phyloP scores from a whole-genome alignment of 2,113 vertebrate species.

The Panthera tigris region DNA sequence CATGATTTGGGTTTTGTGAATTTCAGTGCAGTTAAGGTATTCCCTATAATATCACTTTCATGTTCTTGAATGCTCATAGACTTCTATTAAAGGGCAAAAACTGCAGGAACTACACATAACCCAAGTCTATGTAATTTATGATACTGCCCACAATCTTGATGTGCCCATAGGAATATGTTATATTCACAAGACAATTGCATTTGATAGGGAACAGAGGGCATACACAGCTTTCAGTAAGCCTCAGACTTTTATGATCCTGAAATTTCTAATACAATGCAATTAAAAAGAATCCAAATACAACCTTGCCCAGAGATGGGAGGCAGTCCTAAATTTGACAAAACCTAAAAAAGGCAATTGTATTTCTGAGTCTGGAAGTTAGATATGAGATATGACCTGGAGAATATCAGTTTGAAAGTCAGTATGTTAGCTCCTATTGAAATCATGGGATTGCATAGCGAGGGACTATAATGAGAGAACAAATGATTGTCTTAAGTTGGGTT shows the following conservation, averaged over 20 bases:
- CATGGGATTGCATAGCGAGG: neutral
- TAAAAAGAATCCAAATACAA: constrained; percentile 26
- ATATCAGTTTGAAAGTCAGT: neutral
- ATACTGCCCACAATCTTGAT: neutral
- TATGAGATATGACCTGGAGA: neutral
- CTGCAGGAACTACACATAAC: neutral
- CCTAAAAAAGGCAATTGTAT: neutral
- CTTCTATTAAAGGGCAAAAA: neutral
- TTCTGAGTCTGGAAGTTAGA: constrained; percentile 19
- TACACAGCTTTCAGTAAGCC: neutral
- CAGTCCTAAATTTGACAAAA: constrained; percentile 1
- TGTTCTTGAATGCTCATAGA: neutral
- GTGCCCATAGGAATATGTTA: neutral
- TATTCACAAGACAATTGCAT: neutral
- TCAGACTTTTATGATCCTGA: neutral
- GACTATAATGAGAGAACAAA: neutral
- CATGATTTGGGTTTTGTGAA: neutral
- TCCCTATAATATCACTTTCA: neutral
- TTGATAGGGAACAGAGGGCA: neutral
- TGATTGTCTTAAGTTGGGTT: neutral
- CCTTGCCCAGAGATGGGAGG: neutral
- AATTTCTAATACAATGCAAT: constrained; percentile 36
- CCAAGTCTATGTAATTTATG: neutral
- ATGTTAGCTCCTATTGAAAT: neutral
- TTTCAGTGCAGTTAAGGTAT: neutral